Percentiles rank a stretch among this genome's conserved stretches.
These are phyloP conservation scores for Actenoides hombroni DNA, from an alignment of 2,113 vertebrate species.

Conservation along the genomic window DNA sequence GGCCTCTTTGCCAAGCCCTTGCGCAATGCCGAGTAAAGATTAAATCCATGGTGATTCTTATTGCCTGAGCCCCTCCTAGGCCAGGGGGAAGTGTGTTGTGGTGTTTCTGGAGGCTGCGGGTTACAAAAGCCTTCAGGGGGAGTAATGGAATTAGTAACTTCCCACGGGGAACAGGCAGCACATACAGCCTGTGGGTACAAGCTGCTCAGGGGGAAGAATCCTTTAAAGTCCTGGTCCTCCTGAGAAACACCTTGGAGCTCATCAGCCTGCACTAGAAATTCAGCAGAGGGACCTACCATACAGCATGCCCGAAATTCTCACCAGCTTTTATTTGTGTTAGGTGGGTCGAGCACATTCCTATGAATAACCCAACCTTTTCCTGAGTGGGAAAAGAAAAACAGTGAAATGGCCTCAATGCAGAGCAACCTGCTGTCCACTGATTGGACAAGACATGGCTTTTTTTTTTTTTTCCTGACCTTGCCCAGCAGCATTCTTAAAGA, in stretches of 20 bases:
- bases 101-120: neutral
- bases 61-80: neutral
- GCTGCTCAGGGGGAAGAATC: neutral
- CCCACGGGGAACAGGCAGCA: neutral
- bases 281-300: neutral
- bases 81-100: neutral
- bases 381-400: neutral
- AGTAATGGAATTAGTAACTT: neutral
- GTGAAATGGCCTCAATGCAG: neutral
- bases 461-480: conserved; percentile 11
- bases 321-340: neutral
- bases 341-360: conserved; percentile 12
- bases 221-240: neutral
- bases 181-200: neutral
- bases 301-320: neutral
- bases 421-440: neutral
- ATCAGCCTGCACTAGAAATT: neutral
- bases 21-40: neutral
- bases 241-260: neutral
- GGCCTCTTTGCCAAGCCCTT: neutral
- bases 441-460: neutral
- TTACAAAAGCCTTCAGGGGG: neutral
- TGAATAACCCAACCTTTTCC: conserved; percentile 15
- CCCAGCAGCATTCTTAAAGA: conserved; percentile 53
- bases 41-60: neutral